These are phyloP conservation scores for Engystomops pustulosus DNA, from an alignment of 2,113 vertebrate genomes.

Conservation along the genomic window DNA sequence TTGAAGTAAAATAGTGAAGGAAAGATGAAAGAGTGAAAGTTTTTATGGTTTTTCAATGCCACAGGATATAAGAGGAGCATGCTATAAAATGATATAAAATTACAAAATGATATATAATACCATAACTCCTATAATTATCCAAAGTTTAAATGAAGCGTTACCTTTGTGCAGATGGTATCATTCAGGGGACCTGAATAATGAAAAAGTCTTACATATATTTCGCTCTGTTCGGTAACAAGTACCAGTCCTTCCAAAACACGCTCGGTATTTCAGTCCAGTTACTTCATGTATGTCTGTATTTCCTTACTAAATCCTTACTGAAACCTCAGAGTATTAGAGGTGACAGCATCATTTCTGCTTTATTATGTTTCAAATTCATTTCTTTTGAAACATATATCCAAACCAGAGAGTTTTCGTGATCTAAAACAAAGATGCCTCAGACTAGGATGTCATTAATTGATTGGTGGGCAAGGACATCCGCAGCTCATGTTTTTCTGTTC, in stretches of 20 bases:
- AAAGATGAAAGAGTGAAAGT: constrained; percentile 17
- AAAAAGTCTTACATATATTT: background rate
- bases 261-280: background rate
- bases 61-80: background rate
- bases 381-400: background rate
- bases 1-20: constrained; percentile 8
- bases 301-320: background rate
- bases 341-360: constrained; percentile 8
- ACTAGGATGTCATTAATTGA: too few species aligned
- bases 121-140: background rate
- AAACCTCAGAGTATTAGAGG: background rate
- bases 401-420: background rate
- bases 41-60: constrained; percentile 10
- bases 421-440: background rate
- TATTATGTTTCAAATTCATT: background rate
- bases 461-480: too few species aligned
- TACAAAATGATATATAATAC: background rate
- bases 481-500: too few species aligned
- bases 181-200: constrained; percentile 6
- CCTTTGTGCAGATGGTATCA: background rate
- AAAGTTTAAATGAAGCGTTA: background rate
- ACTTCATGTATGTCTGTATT: background rate
- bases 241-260: constrained; percentile 27
- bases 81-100: too few species aligned
- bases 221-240: constrained; percentile 4